phyloP scores from a whole-genome alignment of 2,888 invertebrate genomes.

The Plagiodera versicolora region DNA sequence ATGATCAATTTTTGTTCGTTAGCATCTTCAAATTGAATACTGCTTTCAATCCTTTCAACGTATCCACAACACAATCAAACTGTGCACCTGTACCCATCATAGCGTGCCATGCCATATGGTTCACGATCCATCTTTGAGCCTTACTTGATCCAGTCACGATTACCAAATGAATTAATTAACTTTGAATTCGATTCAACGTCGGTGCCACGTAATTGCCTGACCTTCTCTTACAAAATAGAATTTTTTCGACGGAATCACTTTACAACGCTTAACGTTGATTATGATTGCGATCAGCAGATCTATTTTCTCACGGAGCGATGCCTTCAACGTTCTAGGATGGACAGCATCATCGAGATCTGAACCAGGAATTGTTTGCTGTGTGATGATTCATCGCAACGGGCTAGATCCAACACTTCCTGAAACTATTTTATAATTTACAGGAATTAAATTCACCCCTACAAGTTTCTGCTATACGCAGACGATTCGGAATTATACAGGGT shows the following conservation, averaged over 20 bases:
- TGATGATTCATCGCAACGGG: no score
- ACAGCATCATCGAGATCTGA: no score
- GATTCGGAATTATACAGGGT: no score
- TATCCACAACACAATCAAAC: not conserved
- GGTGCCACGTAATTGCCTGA: conserved; percentile 10
- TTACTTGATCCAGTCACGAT: conserved; percentile 9
- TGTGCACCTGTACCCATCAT: not conserved
- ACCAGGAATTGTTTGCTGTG: no score
- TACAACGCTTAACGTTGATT: not conserved
- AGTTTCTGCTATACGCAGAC: no score
- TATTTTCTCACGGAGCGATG: not conserved
- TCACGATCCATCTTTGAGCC: not conserved
- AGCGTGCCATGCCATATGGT: not conserved
- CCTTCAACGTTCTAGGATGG: no score
- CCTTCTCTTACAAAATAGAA: conserved; percentile 6
- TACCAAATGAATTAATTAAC: conserved; percentile 12
- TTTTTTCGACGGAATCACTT: conserved; percentile 6
- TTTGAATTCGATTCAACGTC: conserved; percentile 9
- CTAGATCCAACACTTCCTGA: no score
- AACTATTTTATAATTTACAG: no score
- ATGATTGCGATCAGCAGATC: not conserved
- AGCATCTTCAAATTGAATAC: not conserved
- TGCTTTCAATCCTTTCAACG: not conserved
- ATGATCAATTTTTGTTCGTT: not conserved
- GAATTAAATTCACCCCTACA: no score